Evolutionary conservation across 1,140 invertebrate species (phyloP).

Genomic region (Leucophenga varia): DNA sequence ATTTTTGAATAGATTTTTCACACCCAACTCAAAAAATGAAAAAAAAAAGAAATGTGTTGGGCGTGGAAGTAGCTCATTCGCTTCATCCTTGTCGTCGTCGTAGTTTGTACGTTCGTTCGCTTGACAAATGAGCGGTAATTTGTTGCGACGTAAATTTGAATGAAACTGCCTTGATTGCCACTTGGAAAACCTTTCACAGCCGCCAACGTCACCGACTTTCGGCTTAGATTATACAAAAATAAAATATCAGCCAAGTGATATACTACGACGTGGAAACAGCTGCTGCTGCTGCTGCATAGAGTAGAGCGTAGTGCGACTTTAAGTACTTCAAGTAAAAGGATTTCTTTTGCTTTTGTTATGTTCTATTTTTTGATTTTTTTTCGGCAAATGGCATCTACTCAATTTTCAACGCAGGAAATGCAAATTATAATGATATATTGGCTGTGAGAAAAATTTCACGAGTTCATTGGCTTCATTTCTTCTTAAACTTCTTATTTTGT

Average conservation of each 20-base stretch:
- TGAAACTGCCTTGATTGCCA: constrained; percentile 55
- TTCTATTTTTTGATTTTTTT: not conserved
- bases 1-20: constrained; percentile 40
- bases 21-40: constrained; percentile 11
- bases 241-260: not conserved
- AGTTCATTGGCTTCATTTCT: constrained; percentile 16
- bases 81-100: not conserved
- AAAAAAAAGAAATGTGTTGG: not conserved
- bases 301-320: too few relatives aligned
- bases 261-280: too few relatives aligned
- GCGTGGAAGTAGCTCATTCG: not conserved
- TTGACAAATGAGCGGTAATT: constrained; percentile 55
- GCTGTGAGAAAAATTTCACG: constrained; percentile 45
- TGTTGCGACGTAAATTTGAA: constrained; percentile 56
- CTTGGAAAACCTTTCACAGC: constrained; percentile 51
- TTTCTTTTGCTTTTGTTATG: constrained; percentile 14
- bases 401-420: constrained; percentile 49
- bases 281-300: too few relatives aligned
- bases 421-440: constrained; percentile 56
- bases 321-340: too few relatives aligned
- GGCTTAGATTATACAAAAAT: not conserved
- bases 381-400: constrained; percentile 34
- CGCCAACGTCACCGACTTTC: too few relatives aligned
- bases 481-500: not conserved
- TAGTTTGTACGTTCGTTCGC: constrained; percentile 22